Evolutionary conservation across 2,888 invertebrate genomes (phyloP), one percentile per base, ranked within the genome.

Genomic region (Hemicrepidius hirtus): DNA sequence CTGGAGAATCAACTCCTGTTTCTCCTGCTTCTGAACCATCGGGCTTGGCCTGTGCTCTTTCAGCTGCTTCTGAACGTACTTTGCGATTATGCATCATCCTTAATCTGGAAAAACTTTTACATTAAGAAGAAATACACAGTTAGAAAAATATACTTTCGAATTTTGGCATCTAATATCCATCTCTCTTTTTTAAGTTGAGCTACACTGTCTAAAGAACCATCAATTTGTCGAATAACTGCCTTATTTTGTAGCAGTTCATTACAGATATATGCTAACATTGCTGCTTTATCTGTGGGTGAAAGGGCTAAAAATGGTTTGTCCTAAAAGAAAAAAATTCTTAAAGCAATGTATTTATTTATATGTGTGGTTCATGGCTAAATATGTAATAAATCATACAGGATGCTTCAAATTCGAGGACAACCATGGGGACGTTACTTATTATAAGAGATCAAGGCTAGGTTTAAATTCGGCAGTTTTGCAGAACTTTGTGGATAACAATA

Each of bases 181-280:
- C 97, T 92, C 83, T 98, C 98, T 81, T 97, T 94, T 84, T 94
- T 93, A 78, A 96, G 90, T 81, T 94, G 95, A 75, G 94, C 94
- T 75, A 95, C 94, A 65, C 92, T 93, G 77, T 98, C 98, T 59
- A 98, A 74, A 16, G 86, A 85, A 49, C 82, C 92, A 82, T 98
- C 98, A 68, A 98, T 94, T 86, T 98, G 97, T 35, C 94, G 90
- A 81, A 95, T 89, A 77, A 98, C 95, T 9, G 95, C 92, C 87
- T 97, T 97, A 86, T 97, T 97, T 87, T 97, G 95, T 50, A 98
- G 89, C 79, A 99, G 89, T 86, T 99, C 98, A 86, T 98, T 96
- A 87, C 98, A 98, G 24, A 98, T 90, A 87, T 95, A 97, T 0
- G 96, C 95, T 57, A 98, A 87, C 81, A 98, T 95, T 76, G 94